These are phyloP conservation scores for Bujurquina vittata DNA, from an alignment of 2,113 vertebrate species.

Conservation along the genomic window DNA sequence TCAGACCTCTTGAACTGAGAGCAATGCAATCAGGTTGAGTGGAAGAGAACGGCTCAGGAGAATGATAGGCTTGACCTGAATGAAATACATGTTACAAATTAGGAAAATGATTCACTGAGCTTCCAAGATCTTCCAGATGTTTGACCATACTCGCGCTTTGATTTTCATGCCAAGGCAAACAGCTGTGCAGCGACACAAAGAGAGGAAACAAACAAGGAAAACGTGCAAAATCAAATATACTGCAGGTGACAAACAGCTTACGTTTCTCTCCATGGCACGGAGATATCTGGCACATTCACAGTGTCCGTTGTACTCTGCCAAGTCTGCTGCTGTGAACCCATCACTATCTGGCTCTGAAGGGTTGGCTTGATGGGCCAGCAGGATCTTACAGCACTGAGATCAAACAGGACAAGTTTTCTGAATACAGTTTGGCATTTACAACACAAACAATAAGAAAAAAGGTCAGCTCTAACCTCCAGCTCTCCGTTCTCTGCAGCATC, in stretches of 20 bases:
- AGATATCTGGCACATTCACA: constrained; percentile 83
- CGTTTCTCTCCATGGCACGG: constrained; percentile 71
- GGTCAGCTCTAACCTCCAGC: constrained; percentile 77
- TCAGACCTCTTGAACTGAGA: constrained; percentile 43
- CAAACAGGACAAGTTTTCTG: neutral
- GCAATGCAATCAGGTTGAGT: constrained; percentile 51
- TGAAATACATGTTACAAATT: constrained; percentile 50
- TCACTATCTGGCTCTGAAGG: constrained; percentile 80
- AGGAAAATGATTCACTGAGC: constrained; percentile 46
- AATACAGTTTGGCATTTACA: neutral
- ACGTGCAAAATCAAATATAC: neutral
- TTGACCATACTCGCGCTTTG: constrained; percentile 46
- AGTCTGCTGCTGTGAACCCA: constrained; percentile 82
- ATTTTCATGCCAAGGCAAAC: constrained; percentile 43
- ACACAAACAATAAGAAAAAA: neutral
- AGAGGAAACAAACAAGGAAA: constrained; percentile 25
- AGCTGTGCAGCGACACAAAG: constrained; percentile 40
- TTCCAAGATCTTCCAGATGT: constrained; percentile 63
- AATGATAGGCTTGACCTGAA: constrained; percentile 22
- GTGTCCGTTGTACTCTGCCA: constrained; percentile 87
- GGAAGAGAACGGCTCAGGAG: constrained; percentile 27
- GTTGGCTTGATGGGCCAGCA: constrained; percentile 78
- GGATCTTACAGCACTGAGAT: constrained; percentile 84
- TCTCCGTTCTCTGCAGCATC: constrained; percentile 88
- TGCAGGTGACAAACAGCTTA: constrained; percentile 65